Conservation (phyloP, 1,140 invertebrate species). For the Drosophila tropicalis region DNA sequence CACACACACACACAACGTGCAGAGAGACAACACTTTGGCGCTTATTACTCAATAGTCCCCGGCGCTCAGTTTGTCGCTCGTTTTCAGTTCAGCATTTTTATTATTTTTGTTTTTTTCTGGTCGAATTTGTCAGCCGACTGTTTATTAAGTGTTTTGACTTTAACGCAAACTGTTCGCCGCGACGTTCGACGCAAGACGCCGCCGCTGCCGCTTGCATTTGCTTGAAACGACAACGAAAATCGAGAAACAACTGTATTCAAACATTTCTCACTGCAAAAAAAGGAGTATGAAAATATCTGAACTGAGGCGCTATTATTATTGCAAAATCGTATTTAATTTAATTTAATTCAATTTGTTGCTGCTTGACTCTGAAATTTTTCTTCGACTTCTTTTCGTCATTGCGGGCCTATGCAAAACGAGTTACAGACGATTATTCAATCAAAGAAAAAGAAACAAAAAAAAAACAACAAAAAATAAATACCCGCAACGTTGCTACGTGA, state of each 20-base stretch:
- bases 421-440: constrained; percentile 70
- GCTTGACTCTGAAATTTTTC: constrained; percentile 35
- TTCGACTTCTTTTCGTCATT: constrained; percentile 22
- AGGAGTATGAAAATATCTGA: background rate
- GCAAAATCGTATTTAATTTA: constrained; percentile 33
- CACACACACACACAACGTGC: constrained; percentile 12
- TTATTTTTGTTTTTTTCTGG: constrained; percentile 60
- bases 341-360: constrained; percentile 38
- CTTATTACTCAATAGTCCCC: constrained; percentile 73
- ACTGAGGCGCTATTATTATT: constrained; percentile 14
- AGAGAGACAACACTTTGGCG: constrained; percentile 55
- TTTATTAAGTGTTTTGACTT: constrained; percentile 82
- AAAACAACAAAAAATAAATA: background rate
- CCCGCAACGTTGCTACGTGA: constrained; percentile 72
- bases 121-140: constrained; percentile 79
- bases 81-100: background rate
- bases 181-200: constrained; percentile 25
- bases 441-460: constrained; percentile 41
- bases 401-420: constrained; percentile 71
- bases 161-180: constrained; percentile 76
- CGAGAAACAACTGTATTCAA: constrained; percentile 36
- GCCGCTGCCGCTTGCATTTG: constrained; percentile 25
- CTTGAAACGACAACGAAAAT: background rate
- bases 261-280: constrained; percentile 11
- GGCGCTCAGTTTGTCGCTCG: constrained; percentile 17